Base-by-base conservation (phyloP, 2,113 vertebrate species). In the Anas platyrhynchos region DNA sequence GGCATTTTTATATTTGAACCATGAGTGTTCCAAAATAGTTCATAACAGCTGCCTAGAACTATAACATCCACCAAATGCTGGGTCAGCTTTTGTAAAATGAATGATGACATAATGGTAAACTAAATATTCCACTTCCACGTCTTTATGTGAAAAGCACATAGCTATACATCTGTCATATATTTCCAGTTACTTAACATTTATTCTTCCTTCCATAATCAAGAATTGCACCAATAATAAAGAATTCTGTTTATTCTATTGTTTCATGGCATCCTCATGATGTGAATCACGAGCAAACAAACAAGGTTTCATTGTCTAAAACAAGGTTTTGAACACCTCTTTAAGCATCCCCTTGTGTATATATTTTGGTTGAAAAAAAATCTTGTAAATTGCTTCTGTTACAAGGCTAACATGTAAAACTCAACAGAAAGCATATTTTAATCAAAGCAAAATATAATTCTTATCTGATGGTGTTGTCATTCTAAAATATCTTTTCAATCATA, bases 121-220 rank as follows among this genome's bases (percentile, higher is more conserved):
- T 78, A 83, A 88, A 46, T 69, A 76, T 85, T 88, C 16, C 8
- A 29, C 50, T 85, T 95, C 54, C 58, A 81, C 48, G 66, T 34
- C 15, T 88, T 89, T 87, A 89, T 76, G 82, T 69, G 46, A 21
- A 94, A 41, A 91, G 66, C 54, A 82, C n/a, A 2, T 38, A 93
- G 13, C 89, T 82, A 44, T 79, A 82, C 91, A 87, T 73, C 84
- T 82, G 61, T 86, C 25, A 59, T 58, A 36, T 85, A 1, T 76
- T 93, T 92, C 69, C 86, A 89, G 74, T 85, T 59, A 67, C 34
- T 90, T 86, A 69, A 67, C 44, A 36, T 77, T 92, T 92, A 58
- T 66, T 91, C 91, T 89, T 83, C 56, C 68, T 80, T 80, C 75
- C 79, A 56, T 69, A 92, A 87, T 77, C 13, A 89, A 83, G 59